These are phyloP conservation scores for Phymastichus coffea DNA, from an alignment of 1,140 invertebrate species.

Conservation along the genomic window DNA sequence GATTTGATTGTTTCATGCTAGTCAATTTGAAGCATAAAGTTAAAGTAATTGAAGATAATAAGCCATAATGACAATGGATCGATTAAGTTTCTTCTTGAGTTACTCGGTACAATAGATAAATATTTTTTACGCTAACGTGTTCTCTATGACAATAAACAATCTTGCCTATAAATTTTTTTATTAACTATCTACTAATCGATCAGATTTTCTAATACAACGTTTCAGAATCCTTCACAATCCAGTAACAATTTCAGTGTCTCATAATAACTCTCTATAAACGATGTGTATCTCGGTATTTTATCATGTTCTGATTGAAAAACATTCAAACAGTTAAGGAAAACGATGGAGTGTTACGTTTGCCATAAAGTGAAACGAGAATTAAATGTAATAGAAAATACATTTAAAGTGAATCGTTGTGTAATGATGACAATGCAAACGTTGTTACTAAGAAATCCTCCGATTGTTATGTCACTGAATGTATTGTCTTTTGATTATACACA, in stretches of 20 bases:
- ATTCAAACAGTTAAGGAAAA: background rate
- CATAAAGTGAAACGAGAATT: too few relatives aligned
- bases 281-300: background rate
- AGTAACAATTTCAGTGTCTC: background rate
- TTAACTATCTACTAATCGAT: conserved; percentile 5
- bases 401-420: too few relatives aligned
- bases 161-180: conserved; percentile 13
- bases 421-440: too few relatives aligned
- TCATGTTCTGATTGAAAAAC: background rate
- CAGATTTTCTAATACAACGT: conserved; percentile 12
- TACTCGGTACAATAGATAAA: conserved; percentile 2
- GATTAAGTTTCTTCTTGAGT: conserved; percentile 22
- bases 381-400: too few relatives aligned
- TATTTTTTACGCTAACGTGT: conserved; percentile 12
- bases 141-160: conserved; percentile 15
- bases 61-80: conserved; percentile 27
- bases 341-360: background rate
- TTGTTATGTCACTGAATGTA: too few relatives aligned
- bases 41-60: conserved; percentile 27
- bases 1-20: conserved; percentile 25
- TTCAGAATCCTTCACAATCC: background rate
- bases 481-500: too few relatives aligned
- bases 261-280: background rate
- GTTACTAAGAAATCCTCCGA: too few relatives aligned
- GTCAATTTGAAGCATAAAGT: conserved; percentile 25